Base-by-base conservation (phyloP, 2,888 invertebrate species). In the Dermolepida albohirtum region DNA sequence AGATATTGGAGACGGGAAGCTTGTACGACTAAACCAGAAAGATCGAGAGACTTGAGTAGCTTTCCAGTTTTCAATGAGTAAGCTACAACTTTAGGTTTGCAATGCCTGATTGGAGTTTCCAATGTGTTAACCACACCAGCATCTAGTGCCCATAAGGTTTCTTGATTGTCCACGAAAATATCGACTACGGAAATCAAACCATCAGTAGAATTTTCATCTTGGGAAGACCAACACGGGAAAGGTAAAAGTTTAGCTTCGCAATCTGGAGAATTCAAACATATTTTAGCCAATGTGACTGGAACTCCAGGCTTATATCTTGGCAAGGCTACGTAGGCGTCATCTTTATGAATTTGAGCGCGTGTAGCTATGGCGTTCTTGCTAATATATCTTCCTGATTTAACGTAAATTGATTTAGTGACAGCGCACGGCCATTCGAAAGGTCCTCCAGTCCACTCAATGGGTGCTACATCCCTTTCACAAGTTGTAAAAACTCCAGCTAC, bases 91-190 rank as follows among this genome's bases (percentile, higher is more conserved):
- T 92, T 92, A 0, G 92, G 91, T 0, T 88, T 85, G 74, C 91
- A 91, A 10, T 87, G 86, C 64, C 89, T 86, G 5, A 88, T 84
- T 0, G 92, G 90, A 0, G 86, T 84, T 68, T 89, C 88, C 66
- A 92, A 75, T 0, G 90, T 89, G 72, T 92, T 89, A 0, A 90
- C 87, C 50, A 91, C 86, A 11, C 93, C 93, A 10, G 86, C 87
- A 77, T 93, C 92, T 70, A 93, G 81, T 0, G 89, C 86, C 93
- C 93, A 93, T 7, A 93, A 83, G 70, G 89, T 87, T 52, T 89
- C 89, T 79, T 90, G 86, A 5, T 79, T 72, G 72, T 90, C 89
- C 27, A 88, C 79, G 78, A 86, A 83, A 62, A 92, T 81, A 76
- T 93, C 92, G 0, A 92, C 88, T 1, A 89, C 91, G 64, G 89